Conservation (phyloP, 2,113 vertebrate species). For the Arizona elegans region DNA sequence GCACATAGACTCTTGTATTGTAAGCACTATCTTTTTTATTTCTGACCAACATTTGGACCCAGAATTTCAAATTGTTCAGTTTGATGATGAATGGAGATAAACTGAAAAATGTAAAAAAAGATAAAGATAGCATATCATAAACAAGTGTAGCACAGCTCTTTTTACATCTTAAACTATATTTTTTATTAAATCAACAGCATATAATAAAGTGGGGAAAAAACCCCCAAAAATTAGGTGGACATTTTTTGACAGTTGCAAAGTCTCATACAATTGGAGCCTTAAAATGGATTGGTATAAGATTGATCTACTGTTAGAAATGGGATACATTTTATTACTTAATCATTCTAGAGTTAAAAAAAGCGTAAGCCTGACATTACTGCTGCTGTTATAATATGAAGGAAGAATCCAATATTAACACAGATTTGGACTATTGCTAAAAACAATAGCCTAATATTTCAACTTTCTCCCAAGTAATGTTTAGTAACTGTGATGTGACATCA, state of each 20-base stretch:
- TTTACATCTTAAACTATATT: neutral
- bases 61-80: slow-evolving; percentile 79
- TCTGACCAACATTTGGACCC: slow-evolving; percentile 74
- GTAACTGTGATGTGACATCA: neutral
- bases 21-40: slow-evolving; percentile 92
- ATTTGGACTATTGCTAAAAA: neutral
- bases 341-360: neutral
- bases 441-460: neutral
- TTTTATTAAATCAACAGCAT: neutral
- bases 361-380: neutral
- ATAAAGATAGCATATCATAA: neutral
- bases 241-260: neutral
- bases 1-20: slow-evolving; percentile 84
- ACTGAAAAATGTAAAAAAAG: slow-evolving; percentile 49
- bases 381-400: neutral
- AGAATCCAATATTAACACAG: neutral
- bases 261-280: neutral
- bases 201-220: neutral
- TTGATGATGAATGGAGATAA: slow-evolving; percentile 75
- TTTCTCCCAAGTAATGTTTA: neutral
- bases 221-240: neutral
- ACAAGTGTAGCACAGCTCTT: neutral
- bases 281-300: neutral
- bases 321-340: neutral
- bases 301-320: neutral